Percentiles rank a stretch among this genome's conserved stretches.
phyloP scores from a whole-genome alignment of 2,113 vertebrate species.

The Corythornis vintsioides region DNA sequence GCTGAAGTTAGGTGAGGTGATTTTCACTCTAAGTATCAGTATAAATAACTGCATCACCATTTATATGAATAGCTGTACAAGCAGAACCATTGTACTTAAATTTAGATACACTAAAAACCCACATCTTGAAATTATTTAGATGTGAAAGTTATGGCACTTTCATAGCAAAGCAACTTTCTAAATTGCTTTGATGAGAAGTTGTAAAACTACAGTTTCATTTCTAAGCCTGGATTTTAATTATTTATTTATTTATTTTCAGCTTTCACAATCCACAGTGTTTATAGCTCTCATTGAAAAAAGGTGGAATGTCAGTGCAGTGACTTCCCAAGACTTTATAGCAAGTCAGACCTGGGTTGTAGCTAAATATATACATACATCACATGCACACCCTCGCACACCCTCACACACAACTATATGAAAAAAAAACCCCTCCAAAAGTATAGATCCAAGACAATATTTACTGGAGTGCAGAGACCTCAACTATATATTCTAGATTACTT shows the following conservation, averaged over 20 bases:
- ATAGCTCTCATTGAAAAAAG: background rate
- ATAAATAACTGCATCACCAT: conserved; percentile 12
- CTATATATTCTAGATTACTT: background rate
- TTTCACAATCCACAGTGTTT: background rate
- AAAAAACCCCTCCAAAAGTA: background rate
- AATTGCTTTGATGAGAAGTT: background rate
- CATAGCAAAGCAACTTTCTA: conserved; percentile 12
- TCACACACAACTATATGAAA: no score
- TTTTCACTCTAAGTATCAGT: background rate
- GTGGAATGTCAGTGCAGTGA: background rate
- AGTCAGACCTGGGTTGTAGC: background rate
- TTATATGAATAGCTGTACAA: background rate
- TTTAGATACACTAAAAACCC: background rate
- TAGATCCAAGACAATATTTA: background rate
- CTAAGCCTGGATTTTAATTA: background rate
- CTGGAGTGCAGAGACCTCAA: background rate
- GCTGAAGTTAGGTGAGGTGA: background rate
- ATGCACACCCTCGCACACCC: background rate
- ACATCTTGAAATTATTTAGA: background rate
- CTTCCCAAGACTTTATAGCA: background rate
- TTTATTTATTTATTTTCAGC: background rate
- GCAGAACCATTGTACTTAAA: background rate
- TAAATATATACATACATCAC: background rate
- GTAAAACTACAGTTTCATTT: background rate
- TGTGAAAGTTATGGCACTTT: conserved; percentile 9